Conservation (phyloP, 2,113 vertebrate genomes). For the Phyllostomus hastatus region DNA sequence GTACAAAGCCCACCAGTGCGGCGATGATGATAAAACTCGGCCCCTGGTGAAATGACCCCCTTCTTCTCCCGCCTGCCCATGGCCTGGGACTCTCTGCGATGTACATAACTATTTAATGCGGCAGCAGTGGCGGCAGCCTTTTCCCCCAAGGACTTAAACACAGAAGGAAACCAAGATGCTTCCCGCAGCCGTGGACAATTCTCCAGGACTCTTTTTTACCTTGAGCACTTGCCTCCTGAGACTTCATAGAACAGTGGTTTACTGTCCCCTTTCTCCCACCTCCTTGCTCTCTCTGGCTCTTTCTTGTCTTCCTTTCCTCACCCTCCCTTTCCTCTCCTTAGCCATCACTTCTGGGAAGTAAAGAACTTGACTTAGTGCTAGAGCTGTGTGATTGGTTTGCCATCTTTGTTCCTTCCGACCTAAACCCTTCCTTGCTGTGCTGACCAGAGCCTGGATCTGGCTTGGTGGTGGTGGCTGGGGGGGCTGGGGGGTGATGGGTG, state of each 20-base stretch:
- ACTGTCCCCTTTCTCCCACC: slow-evolving; percentile 36
- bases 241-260: slow-evolving; percentile 71
- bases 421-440: neutral
- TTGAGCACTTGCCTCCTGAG: slow-evolving; percentile 76
- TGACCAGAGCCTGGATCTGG: neutral
- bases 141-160: slow-evolving; percentile 74
- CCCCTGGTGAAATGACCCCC: slow-evolving; percentile 92
- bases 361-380: slow-evolving; percentile 73
- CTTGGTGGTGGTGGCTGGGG: neutral
- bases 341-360: slow-evolving; percentile 76
- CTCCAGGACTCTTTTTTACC: slow-evolving; percentile 78
- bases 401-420: neutral
- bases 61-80: slow-evolving; percentile 21
- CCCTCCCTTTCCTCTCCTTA: neutral
- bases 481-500: neutral
- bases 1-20: slow-evolving; percentile 97
- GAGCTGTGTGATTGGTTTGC: slow-evolving; percentile 55
- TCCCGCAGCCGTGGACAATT: slow-evolving; percentile 60
- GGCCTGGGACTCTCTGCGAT: slow-evolving; percentile 73
- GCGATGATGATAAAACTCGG: slow-evolving; percentile 96
- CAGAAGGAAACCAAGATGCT: slow-evolving; percentile 64
- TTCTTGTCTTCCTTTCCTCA: slow-evolving; percentile 45
- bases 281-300: slow-evolving; percentile 28
- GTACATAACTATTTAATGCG: slow-evolving; percentile 80
- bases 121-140: slow-evolving; percentile 59